Evolutionary conservation across 2,797 vertebrate species (phyloP).

Genomic region (Corythornis leucogaster): DNA sequence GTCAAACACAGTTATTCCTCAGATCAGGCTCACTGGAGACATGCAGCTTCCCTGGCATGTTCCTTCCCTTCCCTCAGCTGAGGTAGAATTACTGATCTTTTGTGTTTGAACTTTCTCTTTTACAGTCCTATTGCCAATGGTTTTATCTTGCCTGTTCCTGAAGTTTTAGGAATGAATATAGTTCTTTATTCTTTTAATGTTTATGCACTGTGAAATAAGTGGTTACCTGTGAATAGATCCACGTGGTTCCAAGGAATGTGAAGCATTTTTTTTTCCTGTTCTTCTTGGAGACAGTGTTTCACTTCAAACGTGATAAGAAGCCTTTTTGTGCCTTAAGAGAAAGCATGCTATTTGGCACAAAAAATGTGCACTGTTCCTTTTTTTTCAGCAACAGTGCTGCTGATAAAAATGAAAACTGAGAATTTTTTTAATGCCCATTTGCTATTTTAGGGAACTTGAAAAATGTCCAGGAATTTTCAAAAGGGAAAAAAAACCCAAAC

Average conservation of each 20-base stretch:
- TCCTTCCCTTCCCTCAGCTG: background rate
- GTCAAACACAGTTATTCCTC: background rate
- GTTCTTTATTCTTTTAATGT: background rate
- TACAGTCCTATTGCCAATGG: background rate
- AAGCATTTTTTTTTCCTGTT: background rate
- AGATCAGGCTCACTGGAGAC: background rate
- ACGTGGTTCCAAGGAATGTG: background rate
- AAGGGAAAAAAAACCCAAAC: background rate
- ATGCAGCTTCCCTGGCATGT: background rate
- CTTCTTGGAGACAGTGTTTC: background rate
- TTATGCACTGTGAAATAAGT: background rate
- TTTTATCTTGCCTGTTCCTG: background rate
- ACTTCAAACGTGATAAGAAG: background rate
- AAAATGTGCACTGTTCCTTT: background rate
- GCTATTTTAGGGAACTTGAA: background rate
- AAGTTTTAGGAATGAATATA: background rate
- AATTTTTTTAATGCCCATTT: background rate
- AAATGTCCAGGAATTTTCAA: background rate
- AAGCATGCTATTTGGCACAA: background rate
- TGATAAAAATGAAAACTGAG: background rate
- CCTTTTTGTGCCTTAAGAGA: background rate
- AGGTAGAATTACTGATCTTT: background rate
- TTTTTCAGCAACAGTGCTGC: background rate
- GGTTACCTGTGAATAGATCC: background rate
- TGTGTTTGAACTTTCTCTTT: background rate